Conservation (phyloP, 1,140 invertebrate species). For the Dendroctonus ponderosae region DNA sequence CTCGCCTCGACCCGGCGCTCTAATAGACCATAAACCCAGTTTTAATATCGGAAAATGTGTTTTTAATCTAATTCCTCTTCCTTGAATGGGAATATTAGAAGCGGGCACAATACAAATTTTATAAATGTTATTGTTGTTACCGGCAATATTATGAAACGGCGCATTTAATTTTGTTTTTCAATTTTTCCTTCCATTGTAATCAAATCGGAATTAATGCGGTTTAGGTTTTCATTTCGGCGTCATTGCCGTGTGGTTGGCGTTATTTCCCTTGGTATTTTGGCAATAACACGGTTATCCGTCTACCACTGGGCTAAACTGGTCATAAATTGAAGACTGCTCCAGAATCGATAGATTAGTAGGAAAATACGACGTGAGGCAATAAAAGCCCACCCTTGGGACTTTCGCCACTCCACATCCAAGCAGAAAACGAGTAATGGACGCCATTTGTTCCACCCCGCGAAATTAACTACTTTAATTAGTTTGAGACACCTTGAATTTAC, state of each 20-base stretch:
- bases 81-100: slow-evolving; percentile 3
- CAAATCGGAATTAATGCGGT: too few relatives aligned
- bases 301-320: too few relatives aligned
- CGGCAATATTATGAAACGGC: slow-evolving; percentile 4
- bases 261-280: background rate
- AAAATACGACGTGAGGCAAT: slow-evolving; percentile 8
- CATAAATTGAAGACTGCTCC: background rate
- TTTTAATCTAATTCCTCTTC: slow-evolving; percentile 5
- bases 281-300: background rate
- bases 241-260: too few relatives aligned
- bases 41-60: slow-evolving; percentile 12
- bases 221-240: too few relatives aligned
- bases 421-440: slow-evolving; percentile 44
- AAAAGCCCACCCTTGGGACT: slow-evolving; percentile 17
- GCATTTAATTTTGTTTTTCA: too few relatives aligned
- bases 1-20: slow-evolving; percentile 2
- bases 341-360: slow-evolving; percentile 3
- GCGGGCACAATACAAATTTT: slow-evolving; percentile 5
- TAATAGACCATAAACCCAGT: slow-evolving; percentile 12
- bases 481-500: slow-evolving; percentile 51
- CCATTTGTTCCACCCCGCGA: slow-evolving; percentile 47
- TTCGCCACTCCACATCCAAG: slow-evolving; percentile 17
- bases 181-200: too few relatives aligned
- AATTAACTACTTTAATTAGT: slow-evolving; percentile 53
- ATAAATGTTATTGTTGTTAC: slow-evolving; percentile 5